Evolutionary conservation across 2,797 vertebrate species (phyloP).

Genomic region (Bufotes viridis): DNA sequence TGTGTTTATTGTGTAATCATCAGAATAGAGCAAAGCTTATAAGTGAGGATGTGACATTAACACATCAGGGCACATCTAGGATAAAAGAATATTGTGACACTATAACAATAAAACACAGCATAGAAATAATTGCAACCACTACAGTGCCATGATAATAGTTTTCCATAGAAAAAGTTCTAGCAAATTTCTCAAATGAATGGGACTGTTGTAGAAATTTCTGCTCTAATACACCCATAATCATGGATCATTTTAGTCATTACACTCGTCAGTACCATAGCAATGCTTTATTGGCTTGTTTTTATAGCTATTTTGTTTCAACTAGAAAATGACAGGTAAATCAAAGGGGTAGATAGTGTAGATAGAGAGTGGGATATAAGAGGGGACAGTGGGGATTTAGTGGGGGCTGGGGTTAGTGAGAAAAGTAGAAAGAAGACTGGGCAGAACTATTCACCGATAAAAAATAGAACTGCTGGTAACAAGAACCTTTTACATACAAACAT

Average conservation of each 20-base stretch:
- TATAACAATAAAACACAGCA: neutral
- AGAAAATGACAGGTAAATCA: neutral
- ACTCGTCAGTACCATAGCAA: neutral
- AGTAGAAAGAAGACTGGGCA: no score
- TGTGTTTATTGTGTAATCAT: neutral
- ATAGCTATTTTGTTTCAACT: neutral
- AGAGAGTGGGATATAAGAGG: no score
- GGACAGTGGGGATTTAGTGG: no score
- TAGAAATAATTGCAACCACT: neutral
- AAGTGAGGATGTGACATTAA: neutral
- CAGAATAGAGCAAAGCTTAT: neutral
- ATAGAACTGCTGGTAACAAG: no score
- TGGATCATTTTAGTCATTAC: neutral
- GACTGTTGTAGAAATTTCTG: no score
- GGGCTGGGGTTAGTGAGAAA: no score
- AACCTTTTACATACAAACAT: no score
- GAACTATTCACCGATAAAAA: no score
- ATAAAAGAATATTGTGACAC: neutral
- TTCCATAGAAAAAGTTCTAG: neutral
- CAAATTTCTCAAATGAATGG: no score
- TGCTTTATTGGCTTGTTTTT: neutral
- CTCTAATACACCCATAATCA: no score
- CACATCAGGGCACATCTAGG: neutral
- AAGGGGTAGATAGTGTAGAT: neutral
- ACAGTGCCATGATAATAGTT: neutral